Base-by-base conservation (phyloP, 2,888 invertebrate species). In the Tanaodytes sp. region DNA sequence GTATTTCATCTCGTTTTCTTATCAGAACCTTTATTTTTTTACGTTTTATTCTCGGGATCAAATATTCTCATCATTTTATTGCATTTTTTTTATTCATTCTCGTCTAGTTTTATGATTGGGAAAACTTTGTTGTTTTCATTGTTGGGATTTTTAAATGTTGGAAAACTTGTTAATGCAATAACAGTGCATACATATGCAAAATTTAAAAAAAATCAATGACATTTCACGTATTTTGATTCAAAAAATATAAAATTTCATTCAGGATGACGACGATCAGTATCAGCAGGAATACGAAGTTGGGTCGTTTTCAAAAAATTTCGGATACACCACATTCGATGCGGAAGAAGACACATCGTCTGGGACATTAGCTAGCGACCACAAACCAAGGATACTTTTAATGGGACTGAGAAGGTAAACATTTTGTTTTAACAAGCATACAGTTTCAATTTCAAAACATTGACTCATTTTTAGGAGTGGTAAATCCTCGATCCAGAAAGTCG, bases 401-500 rank as follows among this genome's bases (percentile, higher is more conserved):
- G 98, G 98, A 2, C 88, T 97, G 12, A 88, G 97, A 84, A 92
- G 95, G 94, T 94, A 59, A 45, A n/a, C n/a, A n/a, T n/a, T n/a
- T 42, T 6, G 16, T 42, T 23, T 31, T 2, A 12, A 20, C 2
- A 20, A 36, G n/a, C n/a, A n/a, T n/a, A 37, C 6, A 20, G 15
- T 15, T 14, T 3, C 5, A 42, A 20, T 14, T 43, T 23, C n/a
- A 37, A 12, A 15, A 16, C 27, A n/a, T n/a, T n/a, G n/a, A n/a
- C n/a, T n/a, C n/a, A n/a, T n/a, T 62, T 90, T 73, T 82, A 95
- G 98, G 84, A 98, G 98, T 80, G 99, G 99, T 45, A 99, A 99
- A 86, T 98, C 98, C 51, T 99, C 98, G 0, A 99, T 99, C 81
- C 97, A 98, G 84, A 98, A 99, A 88, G 99, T 99, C 2, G 99